These are phyloP conservation scores for Aquatica leii DNA, from an alignment of 2,888 invertebrate genomes.

Conservation along the genomic window DNA sequence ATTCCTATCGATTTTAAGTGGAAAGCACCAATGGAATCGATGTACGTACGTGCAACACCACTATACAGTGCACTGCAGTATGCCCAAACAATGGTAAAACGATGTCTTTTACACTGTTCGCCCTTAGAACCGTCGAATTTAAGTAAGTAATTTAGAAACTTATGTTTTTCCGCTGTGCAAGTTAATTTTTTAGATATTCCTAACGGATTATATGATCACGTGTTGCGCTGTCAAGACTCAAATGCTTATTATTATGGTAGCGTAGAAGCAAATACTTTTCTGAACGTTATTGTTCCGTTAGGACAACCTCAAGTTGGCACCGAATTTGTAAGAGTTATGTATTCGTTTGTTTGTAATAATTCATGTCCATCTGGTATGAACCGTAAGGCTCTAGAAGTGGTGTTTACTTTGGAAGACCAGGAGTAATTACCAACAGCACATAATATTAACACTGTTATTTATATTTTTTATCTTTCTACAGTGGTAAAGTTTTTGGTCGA, in stretches of 20 bases:
- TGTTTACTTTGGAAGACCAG: slow-evolving; percentile 73
- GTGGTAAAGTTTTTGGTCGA: slow-evolving; percentile 70
- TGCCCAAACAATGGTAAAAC: slow-evolving; percentile 71
- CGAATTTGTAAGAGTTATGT: slow-evolving; percentile 69
- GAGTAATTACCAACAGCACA: no score
- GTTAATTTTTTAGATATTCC: slow-evolving; percentile 51
- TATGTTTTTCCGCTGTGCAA: background rate
- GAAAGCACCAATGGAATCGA: slow-evolving; percentile 54
- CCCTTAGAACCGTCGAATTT: slow-evolving; percentile 50
- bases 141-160: slow-evolving; percentile 44
- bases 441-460: no score
- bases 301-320: slow-evolving; percentile 66
- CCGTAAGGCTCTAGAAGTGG: slow-evolving; percentile 72
- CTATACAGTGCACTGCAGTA: slow-evolving; percentile 72
- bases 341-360: slow-evolving; percentile 79
- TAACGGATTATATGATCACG: slow-evolving; percentile 56
- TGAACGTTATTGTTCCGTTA: slow-evolving; percentile 71
- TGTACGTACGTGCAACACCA: slow-evolving; percentile 71
- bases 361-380: slow-evolving; percentile 82
- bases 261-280: slow-evolving; percentile 58
- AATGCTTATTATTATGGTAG: slow-evolving; percentile 66
- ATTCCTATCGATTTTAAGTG: slow-evolving; percentile 76
- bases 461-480: no score
- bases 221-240: slow-evolving; percentile 66
- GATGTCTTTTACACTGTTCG: slow-evolving; percentile 74